These are phyloP conservation scores for Delia radicum DNA, from an alignment of 1,140 invertebrate genomes.

Conservation along the genomic window DNA sequence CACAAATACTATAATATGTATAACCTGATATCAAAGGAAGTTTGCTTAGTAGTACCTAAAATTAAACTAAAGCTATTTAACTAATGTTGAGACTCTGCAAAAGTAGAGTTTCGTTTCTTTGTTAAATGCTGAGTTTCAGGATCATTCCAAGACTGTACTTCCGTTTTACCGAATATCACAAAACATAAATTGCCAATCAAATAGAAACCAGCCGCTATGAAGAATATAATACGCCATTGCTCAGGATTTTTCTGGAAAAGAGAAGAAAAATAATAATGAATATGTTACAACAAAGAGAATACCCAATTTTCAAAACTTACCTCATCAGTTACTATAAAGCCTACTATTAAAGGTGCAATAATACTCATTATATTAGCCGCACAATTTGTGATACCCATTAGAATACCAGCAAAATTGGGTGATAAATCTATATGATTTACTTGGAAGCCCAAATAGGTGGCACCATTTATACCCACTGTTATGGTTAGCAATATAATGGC, in stretches of 20 bases:
- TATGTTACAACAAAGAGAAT: not conserved
- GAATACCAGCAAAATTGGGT: slow-evolving; percentile 73
- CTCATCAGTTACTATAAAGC: slow-evolving; percentile 65
- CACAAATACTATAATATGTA: too few species aligned
- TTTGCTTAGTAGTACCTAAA: not conserved
- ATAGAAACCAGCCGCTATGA: slow-evolving; percentile 70
- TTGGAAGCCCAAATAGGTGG: slow-evolving; percentile 70
- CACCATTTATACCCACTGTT: slow-evolving; percentile 76
- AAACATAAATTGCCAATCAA: slow-evolving; percentile 70
- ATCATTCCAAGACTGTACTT: slow-evolving; percentile 69
- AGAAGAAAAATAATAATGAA: slow-evolving; percentile 10
- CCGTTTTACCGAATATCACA: slow-evolving; percentile 65
- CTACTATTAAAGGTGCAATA: slow-evolving; percentile 68
- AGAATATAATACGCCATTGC: slow-evolving; percentile 77
- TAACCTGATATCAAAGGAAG: too few species aligned
- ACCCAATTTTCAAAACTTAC: slow-evolving; percentile 55
- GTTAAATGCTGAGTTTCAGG: slow-evolving; percentile 35
- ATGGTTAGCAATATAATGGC: slow-evolving; percentile 66
- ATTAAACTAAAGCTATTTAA: slow-evolving; percentile 50
- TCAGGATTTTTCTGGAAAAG: slow-evolving; percentile 57
- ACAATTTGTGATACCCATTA: slow-evolving; percentile 74
- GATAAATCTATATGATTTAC: slow-evolving; percentile 75
- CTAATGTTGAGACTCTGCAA: slow-evolving; percentile 27
- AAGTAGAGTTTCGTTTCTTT: slow-evolving; percentile 23
- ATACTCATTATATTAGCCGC: slow-evolving; percentile 73